phyloP scores from a whole-genome alignment of 2,797 vertebrate genomes.

The Bovichtus diacanthus region DNA sequence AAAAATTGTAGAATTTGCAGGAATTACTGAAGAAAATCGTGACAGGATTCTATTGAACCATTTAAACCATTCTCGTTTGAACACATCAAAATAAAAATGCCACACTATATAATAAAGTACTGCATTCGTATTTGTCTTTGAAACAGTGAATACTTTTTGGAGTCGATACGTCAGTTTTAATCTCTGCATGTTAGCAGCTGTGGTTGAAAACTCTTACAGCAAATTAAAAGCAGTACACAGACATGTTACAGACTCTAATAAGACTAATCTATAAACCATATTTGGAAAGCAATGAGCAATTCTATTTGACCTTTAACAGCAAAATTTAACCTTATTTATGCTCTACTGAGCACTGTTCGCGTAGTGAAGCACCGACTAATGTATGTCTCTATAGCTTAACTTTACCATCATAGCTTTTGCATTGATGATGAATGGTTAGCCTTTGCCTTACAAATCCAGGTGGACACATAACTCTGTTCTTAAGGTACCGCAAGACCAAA shows the following conservation, averaged over 20 bases:
- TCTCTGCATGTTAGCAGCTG: neutral
- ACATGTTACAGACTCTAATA: neutral
- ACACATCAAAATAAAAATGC: slow-evolving; percentile 15
- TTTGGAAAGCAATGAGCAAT: neutral
- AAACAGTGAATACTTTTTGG: neutral
- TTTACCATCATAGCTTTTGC: neutral
- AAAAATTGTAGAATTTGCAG: slow-evolving; percentile 37
- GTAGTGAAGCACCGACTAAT: neutral
- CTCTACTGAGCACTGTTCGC: neutral
- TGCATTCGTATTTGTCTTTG: slow-evolving; percentile 1
- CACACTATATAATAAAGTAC: neutral
- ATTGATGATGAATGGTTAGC: neutral
- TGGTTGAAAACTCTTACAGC: neutral
- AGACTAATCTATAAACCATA: neutral
- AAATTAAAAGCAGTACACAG: neutral
- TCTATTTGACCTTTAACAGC: neutral
- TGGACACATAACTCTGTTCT: neutral
- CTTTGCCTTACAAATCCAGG: neutral
- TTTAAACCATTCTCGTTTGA: neutral
- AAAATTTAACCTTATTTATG: neutral
- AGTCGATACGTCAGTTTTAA: neutral
- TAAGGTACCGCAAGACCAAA: neutral
- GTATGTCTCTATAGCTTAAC: slow-evolving; percentile 3
- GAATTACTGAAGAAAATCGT: slow-evolving; percentile 29
- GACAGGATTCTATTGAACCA: slow-evolving; percentile 9